Evolutionary conservation across 2,797 vertebrate species (phyloP).

Genomic region (Merluccius polli): DNA sequence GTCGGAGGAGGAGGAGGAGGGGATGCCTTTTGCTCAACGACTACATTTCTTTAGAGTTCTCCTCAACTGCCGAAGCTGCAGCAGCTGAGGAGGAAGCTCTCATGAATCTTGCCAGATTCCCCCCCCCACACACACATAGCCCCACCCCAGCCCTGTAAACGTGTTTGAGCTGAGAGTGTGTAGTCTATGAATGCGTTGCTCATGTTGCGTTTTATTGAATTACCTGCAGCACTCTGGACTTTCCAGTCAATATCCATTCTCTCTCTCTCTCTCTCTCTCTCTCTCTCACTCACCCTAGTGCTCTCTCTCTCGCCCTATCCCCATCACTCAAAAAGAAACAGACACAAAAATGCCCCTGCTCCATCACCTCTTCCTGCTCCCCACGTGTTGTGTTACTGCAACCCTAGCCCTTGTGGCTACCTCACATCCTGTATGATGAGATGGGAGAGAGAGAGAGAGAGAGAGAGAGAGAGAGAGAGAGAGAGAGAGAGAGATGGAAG

Average conservation of each 20-base stretch:
- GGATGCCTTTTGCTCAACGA: too few species aligned
- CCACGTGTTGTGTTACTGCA: constrained; percentile 61
- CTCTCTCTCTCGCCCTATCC: not conserved
- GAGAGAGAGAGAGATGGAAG: not conserved
- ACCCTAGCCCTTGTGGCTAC: constrained; percentile 57
- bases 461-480: constrained; percentile 40
- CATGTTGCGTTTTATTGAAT: constrained; percentile 61
- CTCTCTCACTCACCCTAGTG: not conserved
- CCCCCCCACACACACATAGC: not conserved
- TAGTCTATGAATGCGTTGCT: constrained; percentile 38
- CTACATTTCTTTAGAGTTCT: constrained; percentile 47
- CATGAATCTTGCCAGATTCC: not conserved
- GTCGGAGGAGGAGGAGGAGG: not conserved
- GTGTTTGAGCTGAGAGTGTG: constrained; percentile 17
- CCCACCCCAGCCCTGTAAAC: not conserved
- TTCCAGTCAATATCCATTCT: constrained; percentile 55
- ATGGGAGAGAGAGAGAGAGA: constrained; percentile 30
- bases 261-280: constrained; percentile 1
- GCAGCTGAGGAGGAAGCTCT: not conserved
- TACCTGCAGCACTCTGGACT: constrained; percentile 59
- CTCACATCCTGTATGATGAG: constrained; percentile 60
- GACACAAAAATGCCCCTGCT: constrained; percentile 33
- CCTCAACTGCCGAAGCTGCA: constrained; percentile 8
- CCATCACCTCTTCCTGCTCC: constrained; percentile 46
- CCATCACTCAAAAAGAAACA: not conserved